phyloP scores from a whole-genome alignment of 1,140 invertebrate genomes.

The Macrostomum lignano region DNA sequence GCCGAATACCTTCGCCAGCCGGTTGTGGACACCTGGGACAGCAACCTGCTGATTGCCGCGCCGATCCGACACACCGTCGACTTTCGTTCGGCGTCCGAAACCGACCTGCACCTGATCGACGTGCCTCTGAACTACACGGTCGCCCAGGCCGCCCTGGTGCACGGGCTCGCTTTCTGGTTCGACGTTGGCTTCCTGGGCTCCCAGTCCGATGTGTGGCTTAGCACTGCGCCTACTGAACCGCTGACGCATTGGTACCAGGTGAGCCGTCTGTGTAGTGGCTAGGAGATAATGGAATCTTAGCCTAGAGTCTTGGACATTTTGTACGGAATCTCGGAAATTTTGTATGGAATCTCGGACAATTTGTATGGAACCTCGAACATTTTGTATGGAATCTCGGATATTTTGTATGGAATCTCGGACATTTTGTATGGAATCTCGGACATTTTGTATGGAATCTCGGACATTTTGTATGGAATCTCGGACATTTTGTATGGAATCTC shows the following conservation, averaged over 20 bases:
- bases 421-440: too few species aligned
- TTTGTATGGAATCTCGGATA: too few species aligned
- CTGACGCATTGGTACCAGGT: slow-evolving; percentile 99
- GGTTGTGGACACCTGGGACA: slow-evolving; percentile 94
- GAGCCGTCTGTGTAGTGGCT: slow-evolving; percentile 42
- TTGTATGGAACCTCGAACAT: too few species aligned
- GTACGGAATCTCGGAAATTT: too few species aligned
- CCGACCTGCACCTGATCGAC: slow-evolving; percentile 71
- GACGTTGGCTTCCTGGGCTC: slow-evolving; percentile 89
- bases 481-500: too few species aligned
- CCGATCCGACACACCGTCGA: slow-evolving; percentile 76
- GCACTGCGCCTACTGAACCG: slow-evolving; percentile 90
- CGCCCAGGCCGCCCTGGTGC: slow-evolving; percentile 67
- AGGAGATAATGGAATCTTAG: too few species aligned
- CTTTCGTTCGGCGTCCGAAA: slow-evolving; percentile 66
- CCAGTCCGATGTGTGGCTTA: slow-evolving; percentile 61
- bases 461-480: too few species aligned
- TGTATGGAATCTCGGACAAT: too few species aligned
- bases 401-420: too few species aligned
- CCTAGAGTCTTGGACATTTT: too few species aligned
- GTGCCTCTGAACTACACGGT: slow-evolving; percentile 77
- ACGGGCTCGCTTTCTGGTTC: slow-evolving; percentile 96
- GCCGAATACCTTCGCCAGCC: slow-evolving; percentile 94
- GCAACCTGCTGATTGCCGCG: slow-evolving; percentile 79
- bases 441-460: too few species aligned